A percentile compares a stretch with the other conserved stretches of the same genome.
Conservation (phyloP, 2,888 invertebrate genomes). For the Ferrisia virgata region DNA sequence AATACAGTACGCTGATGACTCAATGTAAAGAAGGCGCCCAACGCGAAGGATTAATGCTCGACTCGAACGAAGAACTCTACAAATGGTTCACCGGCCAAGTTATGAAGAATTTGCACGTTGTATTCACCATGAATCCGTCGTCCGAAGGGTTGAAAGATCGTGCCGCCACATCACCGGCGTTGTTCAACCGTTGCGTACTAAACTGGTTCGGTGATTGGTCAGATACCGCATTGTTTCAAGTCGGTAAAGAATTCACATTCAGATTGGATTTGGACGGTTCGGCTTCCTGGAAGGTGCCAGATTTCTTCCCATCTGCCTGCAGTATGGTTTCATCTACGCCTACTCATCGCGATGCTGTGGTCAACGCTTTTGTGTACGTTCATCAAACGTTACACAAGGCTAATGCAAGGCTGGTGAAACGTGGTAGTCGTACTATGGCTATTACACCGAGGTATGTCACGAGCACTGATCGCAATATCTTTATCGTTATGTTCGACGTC, state of each 20-base stretch:
- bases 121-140: conserved; percentile 99
- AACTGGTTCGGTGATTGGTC: conserved; percentile 98
- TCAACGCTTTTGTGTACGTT: conserved; percentile 97
- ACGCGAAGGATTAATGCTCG: conserved; percentile 95
- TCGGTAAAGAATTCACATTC: conserved; percentile 92
- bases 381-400: conserved; percentile 96
- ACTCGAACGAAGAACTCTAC: conserved; percentile 96
- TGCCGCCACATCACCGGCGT: conserved; percentile 96
- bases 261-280: conserved; percentile 90
- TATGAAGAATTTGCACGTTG: conserved; percentile 98
- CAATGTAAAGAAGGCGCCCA: conserved; percentile 99
- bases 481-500: not conserved
- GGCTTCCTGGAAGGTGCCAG: conserved; percentile 79
- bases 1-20: conserved; percentile 98
- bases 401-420: conserved; percentile 82
- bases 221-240: conserved; percentile 89
- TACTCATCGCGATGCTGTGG: conserved; percentile 90
- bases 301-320: conserved; percentile 86
- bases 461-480: no score
- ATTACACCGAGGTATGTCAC: conserved; percentile 78
- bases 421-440: conserved; percentile 93
- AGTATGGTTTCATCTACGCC: conserved; percentile 71
- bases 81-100: conserved; percentile 99
- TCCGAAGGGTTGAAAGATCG: conserved; percentile 97
- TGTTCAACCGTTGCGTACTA: conserved; percentile 84